Conservation (phyloP, 2,888 invertebrate genomes). For the Tipula lateralis region DNA sequence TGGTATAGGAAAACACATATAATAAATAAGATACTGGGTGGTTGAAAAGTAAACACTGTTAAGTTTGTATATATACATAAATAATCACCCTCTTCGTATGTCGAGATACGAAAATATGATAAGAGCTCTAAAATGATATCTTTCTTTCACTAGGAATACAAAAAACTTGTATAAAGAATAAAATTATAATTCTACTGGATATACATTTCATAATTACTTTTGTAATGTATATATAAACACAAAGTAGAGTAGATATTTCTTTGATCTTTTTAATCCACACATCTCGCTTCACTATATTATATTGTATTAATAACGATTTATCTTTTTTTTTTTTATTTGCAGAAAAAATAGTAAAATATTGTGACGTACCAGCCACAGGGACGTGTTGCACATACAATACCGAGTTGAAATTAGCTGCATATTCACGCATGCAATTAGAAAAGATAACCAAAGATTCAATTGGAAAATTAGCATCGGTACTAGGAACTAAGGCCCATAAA, state of each 20-base stretch:
- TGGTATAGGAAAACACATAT: neutral
- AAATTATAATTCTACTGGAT: neutral
- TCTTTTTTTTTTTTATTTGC: slow-evolving; percentile 36
- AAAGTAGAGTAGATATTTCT: neutral
- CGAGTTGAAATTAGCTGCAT: slow-evolving; percentile 63
- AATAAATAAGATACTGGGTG: neutral
- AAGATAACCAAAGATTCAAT: slow-evolving; percentile 70
- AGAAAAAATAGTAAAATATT: slow-evolving; percentile 48
- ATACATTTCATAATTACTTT: neutral
- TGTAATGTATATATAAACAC: neutral
- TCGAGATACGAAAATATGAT: neutral
- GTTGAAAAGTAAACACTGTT: neutral
- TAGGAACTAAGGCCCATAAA: slow-evolving; percentile 70
- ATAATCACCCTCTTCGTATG: neutral
- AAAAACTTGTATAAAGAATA: no score
- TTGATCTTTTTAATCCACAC: slow-evolving; percentile 21
- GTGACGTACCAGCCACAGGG: slow-evolving; percentile 51
- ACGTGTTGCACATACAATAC: slow-evolving; percentile 57
- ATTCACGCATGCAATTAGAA: slow-evolving; percentile 69
- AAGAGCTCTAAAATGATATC: neutral
- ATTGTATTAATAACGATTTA: neutral
- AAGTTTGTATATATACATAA: neutral
- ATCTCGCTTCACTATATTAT: no score
- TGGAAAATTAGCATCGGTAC: slow-evolving; percentile 65
- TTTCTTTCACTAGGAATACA: neutral